Evolutionary conservation across 2,888 invertebrate genomes (phyloP), one percentile per base, ranked within the genome.

Genomic region (Theretra japonica): DNA sequence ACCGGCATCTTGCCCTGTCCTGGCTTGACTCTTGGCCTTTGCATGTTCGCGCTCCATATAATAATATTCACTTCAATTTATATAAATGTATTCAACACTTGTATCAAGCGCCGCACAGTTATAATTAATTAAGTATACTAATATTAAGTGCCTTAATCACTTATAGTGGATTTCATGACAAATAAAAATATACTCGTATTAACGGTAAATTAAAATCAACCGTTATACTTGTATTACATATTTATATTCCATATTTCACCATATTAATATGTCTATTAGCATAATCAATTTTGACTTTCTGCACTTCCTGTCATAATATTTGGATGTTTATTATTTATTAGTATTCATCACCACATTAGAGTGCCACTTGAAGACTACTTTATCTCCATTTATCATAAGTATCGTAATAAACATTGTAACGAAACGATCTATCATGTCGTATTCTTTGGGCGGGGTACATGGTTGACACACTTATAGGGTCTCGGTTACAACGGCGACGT

Each of bases 381-480:
- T 58, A 62, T 41, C 21, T 62, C 33, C 21, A 59, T 62, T 62
- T 65, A 65, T 11, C 48, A 65, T 65, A 41, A 48, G n/a, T 53
- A 65, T 65, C 65, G 41, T 48, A 65, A 65, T 41, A 48, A 65
- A 62, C 41, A 75, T 80, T 81, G 74, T 76, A 77, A 84, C 85
- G 83, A 81, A 83, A 80, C 83, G 86, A 60, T 70, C 41, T 41
- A 60, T 83, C 86, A 86, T 82, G 85, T 85, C 84, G 82, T 85
- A 65, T 84, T 84, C 85, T 84, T 82, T 65, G 65, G 60, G 82
- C 83, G 84, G 80, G 82, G 83, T 86, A 88, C 91, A 90, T 86
- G 87, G 83, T 84, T 90, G 93, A 86, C 93, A 93, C 88, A 94
- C 90, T 92, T 88, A 85, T 89, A 87, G 83, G 89, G 86, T 89